Conservation (phyloP, 2,113 vertebrate species). For the Megaptera novaeangliae region DNA sequence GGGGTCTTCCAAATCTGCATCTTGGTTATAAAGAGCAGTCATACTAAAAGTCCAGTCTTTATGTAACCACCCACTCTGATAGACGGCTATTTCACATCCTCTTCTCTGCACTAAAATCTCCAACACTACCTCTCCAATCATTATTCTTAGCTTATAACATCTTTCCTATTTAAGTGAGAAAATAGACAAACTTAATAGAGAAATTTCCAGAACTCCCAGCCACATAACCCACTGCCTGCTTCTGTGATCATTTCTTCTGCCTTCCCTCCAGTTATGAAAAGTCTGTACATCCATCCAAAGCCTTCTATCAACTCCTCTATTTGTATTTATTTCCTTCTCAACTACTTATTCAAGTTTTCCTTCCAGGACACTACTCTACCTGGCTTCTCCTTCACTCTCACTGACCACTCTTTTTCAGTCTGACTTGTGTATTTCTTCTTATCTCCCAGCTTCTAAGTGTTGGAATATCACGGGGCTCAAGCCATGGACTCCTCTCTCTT, state of each 20-base stretch:
- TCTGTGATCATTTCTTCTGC: background rate
- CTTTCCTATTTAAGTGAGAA: background rate
- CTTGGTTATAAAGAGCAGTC: background rate
- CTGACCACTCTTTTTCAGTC: background rate
- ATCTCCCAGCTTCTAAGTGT: background rate
- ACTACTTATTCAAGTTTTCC: background rate
- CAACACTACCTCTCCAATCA: fast-evolving
- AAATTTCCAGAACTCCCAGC: background rate
- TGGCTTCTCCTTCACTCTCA: background rate
- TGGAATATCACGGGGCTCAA: background rate
- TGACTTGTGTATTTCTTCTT: background rate
- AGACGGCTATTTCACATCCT: background rate
- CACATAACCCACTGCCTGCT: background rate
- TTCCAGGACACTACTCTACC: background rate
- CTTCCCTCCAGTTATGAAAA: background rate
- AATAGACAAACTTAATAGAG: background rate
- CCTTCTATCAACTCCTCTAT: background rate
- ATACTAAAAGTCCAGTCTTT: background rate
- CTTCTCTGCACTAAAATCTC: background rate
- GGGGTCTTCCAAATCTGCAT: background rate
- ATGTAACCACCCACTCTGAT: background rate
- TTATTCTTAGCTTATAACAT: background rate
- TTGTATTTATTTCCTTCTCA: background rate
- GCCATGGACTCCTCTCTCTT: background rate
- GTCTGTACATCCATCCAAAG: background rate